Evolutionary conservation across 2,797 vertebrate species (phyloP).

Genomic region (Phyllotis vaccarum): DNA sequence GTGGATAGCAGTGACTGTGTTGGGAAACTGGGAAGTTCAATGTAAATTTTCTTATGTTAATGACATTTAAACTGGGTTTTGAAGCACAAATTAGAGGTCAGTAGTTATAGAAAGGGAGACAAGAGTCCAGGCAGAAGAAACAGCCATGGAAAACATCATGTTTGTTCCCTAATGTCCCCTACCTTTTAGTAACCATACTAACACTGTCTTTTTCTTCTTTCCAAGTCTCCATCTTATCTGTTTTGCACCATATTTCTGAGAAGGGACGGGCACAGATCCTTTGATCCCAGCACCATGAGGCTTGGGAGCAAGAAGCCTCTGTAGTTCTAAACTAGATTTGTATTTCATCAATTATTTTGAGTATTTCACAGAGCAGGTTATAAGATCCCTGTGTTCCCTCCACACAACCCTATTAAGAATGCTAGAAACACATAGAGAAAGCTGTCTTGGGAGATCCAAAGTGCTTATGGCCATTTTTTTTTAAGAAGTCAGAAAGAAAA

Average conservation of each 20-base stretch:
- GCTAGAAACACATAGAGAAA: neutral
- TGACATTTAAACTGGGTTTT: slow-evolving; percentile 32
- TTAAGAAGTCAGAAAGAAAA: slow-evolving; percentile 56
- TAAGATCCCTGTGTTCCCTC: neutral
- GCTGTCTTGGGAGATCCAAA: slow-evolving; percentile 41
- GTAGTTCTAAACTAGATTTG: neutral
- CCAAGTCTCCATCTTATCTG: neutral
- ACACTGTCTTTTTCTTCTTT: too few species aligned
- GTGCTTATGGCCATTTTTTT: slow-evolving; percentile 45
- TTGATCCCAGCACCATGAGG: neutral
- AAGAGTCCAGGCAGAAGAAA: neutral
- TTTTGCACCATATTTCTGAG: neutral
- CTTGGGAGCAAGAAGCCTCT: neutral
- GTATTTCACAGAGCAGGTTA: neutral
- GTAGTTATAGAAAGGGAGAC: neutral
- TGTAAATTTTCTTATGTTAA: neutral
- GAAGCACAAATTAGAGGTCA: slow-evolving; percentile 10
- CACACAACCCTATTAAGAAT: neutral
- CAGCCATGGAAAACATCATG: neutral
- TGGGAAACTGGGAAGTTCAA: neutral
- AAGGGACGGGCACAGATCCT: neutral
- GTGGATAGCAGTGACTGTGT: neutral
- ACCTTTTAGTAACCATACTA: neutral
- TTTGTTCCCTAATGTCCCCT: neutral
- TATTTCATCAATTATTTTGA: slow-evolving; percentile 6